phyloP scores from a whole-genome alignment of 37 sponge, comb jelly and placozoan species.

The Eunapius fragilis region DNA sequence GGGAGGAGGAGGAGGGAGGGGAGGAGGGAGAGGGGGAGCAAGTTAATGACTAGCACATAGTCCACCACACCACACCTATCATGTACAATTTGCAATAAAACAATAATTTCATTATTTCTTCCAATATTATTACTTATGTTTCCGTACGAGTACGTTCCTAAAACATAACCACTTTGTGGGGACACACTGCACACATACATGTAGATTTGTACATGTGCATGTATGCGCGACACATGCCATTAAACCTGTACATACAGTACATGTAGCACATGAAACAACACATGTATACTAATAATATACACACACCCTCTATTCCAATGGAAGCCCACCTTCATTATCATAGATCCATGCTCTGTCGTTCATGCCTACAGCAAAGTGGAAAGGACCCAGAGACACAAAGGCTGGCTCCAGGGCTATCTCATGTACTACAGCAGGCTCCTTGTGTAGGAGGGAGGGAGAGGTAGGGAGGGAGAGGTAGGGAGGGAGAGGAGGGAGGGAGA shows the following conservation, averaged over 20 bases:
- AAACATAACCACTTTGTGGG: no score
- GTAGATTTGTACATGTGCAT: not conserved
- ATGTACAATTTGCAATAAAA: no score
- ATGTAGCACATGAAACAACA: not conserved
- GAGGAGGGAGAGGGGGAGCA: no score
- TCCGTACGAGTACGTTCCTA: no score
- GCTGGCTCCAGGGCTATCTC: slow-evolving; percentile 76
- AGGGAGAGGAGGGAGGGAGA: not conserved
- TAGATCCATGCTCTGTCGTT: slow-evolving; percentile 95
- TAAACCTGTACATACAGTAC: not conserved
- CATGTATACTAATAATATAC: not conserved
- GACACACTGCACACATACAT: no score
- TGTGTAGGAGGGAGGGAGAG: not conserved
- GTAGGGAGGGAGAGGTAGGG: not conserved
- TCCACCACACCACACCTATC: no score
- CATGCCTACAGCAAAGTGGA: slow-evolving; percentile 93
- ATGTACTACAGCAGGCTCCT: slow-evolving; percentile 67
- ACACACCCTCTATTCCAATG: not conserved
- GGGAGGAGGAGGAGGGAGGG: not conserved
- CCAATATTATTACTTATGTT: no score
- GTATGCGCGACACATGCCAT: no score
- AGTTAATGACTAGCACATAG: no score
- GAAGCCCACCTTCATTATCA: slow-evolving; percentile 32
- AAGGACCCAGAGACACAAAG: slow-evolving; percentile 86
- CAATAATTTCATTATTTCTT: no score